These are phyloP conservation scores for Ciconia boyciana DNA, from an alignment of 2,113 vertebrate species.

Conservation along the genomic window DNA sequence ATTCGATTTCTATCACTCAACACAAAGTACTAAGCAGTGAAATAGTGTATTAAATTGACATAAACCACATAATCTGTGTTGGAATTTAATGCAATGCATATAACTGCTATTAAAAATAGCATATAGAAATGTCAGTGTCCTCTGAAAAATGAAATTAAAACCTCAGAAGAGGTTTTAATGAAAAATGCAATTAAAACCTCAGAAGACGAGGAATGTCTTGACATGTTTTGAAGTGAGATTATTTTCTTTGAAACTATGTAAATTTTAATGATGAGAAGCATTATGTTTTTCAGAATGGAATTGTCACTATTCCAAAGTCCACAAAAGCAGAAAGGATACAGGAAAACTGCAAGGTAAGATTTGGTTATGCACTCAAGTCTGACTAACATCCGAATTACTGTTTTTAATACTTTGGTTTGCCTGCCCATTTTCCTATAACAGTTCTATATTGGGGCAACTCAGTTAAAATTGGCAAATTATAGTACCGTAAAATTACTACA, in stretches of 20 bases:
- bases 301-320: constrained; percentile 84
- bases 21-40: not conserved
- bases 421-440: not conserved
- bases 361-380: not conserved
- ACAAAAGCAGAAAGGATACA: constrained; percentile 73
- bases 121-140: not conserved
- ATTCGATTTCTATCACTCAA: not conserved
- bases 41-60: not conserved
- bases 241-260: not conserved
- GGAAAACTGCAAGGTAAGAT: constrained; percentile 79
- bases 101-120: not conserved
- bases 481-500: not conserved
- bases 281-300: constrained; percentile 73
- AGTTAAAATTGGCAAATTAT: not conserved
- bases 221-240: not conserved
- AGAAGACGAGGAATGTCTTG: not conserved
- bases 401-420: not conserved
- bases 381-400: not conserved
- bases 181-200: not conserved
- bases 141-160: not conserved
- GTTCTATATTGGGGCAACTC: not conserved
- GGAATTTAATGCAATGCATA: not conserved
- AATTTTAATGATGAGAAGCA: not conserved
- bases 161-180: not conserved
- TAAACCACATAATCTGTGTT: not conserved